These are phyloP conservation scores for Heliopora coerulea DNA, from an alignment of 92 coral and sea anemone species.

Conservation along the genomic window DNA sequence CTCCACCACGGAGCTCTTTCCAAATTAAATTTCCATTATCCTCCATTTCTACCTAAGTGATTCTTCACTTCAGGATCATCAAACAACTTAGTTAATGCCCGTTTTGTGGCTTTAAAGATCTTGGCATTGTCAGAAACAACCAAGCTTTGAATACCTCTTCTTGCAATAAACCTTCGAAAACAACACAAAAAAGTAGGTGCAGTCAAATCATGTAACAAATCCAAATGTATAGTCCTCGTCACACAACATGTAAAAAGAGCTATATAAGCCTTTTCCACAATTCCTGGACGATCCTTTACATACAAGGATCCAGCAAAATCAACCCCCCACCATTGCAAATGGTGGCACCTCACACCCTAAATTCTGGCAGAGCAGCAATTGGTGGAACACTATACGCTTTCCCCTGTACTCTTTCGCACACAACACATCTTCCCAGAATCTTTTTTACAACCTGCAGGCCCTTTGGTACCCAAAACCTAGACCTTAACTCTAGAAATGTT, in stretches of 20 bases:
- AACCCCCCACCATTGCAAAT: constrained; percentile 4
- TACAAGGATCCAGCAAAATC: constrained; percentile 18
- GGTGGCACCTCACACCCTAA: background rate
- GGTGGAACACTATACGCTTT: background rate
- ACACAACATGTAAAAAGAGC: constrained; percentile 17
- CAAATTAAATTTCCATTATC: background rate
- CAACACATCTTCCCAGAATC: background rate
- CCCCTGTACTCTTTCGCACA: constrained; percentile 1
- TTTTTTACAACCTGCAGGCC: constrained; percentile 8
- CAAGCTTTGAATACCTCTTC: background rate
- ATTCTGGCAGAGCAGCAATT: background rate
- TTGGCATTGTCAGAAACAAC: constrained; percentile 1
- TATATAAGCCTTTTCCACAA: constrained; percentile 11
- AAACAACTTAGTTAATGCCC: background rate
- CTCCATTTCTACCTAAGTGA: background rate
- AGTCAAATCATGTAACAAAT: background rate
- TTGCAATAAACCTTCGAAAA: background rate
- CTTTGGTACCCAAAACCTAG: constrained; percentile 17
- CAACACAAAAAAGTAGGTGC: background rate
- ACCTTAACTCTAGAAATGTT: constrained; percentile 4
- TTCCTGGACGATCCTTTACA: background rate
- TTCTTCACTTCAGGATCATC: background rate
- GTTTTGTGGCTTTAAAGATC: background rate
- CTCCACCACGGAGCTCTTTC: constrained; percentile 1
- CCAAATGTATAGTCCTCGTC: constrained; percentile 4